Base-by-base conservation (phyloP, 1,140 invertebrate genomes). In the Brachionus plicatilis region DNA sequence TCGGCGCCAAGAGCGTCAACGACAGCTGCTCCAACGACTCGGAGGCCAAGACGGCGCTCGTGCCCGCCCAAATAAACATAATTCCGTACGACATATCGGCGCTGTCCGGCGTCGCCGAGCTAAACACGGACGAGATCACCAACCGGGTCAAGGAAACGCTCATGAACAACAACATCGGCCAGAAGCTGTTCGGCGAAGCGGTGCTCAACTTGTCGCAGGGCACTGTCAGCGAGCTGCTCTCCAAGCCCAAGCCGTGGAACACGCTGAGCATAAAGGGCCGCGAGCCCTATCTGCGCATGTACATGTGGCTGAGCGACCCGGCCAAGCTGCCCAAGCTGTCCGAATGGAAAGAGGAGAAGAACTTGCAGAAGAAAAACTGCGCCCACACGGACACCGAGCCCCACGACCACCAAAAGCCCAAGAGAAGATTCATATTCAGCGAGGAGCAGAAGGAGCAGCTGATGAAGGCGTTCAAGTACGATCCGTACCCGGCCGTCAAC, bases 181-280 rank as follows among this genome's bases (percentile, higher is more conserved):
- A 99, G 90, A 98, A 98, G 92, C 94, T 98, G 80, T 98, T 98
- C 88, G 96, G 96, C 17, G 96, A 99, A 91, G 95, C 95, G 0
- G 96, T 99, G 29, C 90, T 98, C 0, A 96, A 96, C 0, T 91
- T 98, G 12, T 97, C 95, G 2, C 96, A 99, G 90, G 97, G 75
- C 11, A 98, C 96, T 0, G 96, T 98, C 0, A 97, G 95, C 87
- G 97, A 99, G 90, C 90, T 99, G 14, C 91, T 99, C 0, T 97
- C 96, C 66, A 98, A 99, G 90, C 97, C 97, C 1, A 98, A 98
- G 88, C 96, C 96, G 0, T 99, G 97, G 97, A 95, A 97, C 88
- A 97, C 98, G 96, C 92, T 99, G 7, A 97, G 95, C 86, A 97
- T 98, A 88, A 99, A 99, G 90, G 96, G 96, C 0, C 91, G 96